Conservation (phyloP, 2,888 invertebrate genomes). For the Agonopterix heracliana region DNA sequence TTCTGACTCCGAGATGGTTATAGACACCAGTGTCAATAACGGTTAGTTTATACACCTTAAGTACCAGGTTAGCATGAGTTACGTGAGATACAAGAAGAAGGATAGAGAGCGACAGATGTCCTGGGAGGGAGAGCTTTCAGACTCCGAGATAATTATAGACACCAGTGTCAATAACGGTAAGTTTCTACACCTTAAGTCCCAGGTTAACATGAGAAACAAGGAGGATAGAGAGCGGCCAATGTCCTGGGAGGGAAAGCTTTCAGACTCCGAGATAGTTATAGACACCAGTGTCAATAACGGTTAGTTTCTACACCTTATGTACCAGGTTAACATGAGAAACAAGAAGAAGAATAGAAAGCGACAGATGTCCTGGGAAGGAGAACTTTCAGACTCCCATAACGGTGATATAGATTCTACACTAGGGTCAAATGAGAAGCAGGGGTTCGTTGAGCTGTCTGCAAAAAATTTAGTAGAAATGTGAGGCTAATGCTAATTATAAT, state of each 20-base stretch:
- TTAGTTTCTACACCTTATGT: conserved; percentile 18
- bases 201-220: too few relatives aligned
- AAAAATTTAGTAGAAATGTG: too few relatives aligned
- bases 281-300: conserved; percentile 63
- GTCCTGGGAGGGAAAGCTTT: conserved; percentile 96
- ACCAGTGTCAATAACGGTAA: too few relatives aligned
- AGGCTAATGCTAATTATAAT: background rate
- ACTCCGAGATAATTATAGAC: too few relatives aligned
- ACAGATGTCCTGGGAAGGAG: too few relatives aligned
- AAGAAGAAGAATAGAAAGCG: too few relatives aligned
- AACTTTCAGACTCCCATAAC: conserved; percentile 88
- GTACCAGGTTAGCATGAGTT: conserved; percentile 78
- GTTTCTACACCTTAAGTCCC: too few relatives aligned
- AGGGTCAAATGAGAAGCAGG: conserved; percentile 78
- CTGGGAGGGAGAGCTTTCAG: too few relatives aligned
- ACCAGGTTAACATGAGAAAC: too few relatives aligned
- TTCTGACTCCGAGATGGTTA: conserved; percentile 87
- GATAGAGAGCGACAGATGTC: conserved; percentile 59
- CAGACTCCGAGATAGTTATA: conserved; percentile 85
- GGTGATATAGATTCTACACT: conserved; percentile 32
- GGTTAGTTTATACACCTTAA: conserved; percentile 29
- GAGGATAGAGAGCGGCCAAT: conserved; percentile 82
- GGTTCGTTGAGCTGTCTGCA: too few relatives aligned
- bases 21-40: conserved; percentile 61
- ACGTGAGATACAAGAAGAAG: conserved; percentile 80